Evolutionary conservation across 2,888 invertebrate genomes (phyloP).

Genomic region (Platerodrilus igneus): DNA sequence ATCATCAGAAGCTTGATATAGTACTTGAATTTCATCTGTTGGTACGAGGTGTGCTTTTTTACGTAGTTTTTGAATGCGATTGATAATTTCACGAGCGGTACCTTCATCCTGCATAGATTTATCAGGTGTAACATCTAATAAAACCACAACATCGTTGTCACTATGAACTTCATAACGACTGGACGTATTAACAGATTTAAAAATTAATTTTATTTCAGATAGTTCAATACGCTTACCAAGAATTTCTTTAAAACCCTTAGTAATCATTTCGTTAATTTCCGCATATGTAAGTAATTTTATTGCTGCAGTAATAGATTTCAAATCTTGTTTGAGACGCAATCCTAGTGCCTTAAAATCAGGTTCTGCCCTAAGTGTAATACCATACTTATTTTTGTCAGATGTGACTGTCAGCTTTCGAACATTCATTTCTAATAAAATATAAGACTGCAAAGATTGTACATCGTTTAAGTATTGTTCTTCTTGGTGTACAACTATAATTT

Average conservation of each 20-base stretch:
- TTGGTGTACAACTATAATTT: conserved; percentile 91
- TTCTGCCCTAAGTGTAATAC: conserved; percentile 85
- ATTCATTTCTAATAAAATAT: conserved; percentile 91
- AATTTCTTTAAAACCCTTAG: conserved; percentile 66
- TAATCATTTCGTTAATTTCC: conserved; percentile 72
- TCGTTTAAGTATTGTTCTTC: conserved; percentile 73
- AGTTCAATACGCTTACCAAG: conserved; percentile 72
- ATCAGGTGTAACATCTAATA: conserved; percentile 86
- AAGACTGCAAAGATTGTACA: conserved; percentile 72
- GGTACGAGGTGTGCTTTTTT: conserved; percentile 93
- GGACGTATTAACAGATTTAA: conserved; percentile 62
- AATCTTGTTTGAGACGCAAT: conserved; percentile 80
- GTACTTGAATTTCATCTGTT: conserved; percentile 82
- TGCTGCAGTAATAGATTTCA: conserved; percentile 78
- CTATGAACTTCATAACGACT: conserved; percentile 86
- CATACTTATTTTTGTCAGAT: conserved; percentile 87
- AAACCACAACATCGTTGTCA: conserved; percentile 82
- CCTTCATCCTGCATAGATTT: conserved; percentile 92
- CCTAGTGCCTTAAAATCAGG: conserved; percentile 93
- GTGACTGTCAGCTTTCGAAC: conserved; percentile 79
- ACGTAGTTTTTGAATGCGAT: conserved; percentile 90
- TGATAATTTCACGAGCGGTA: conserved; percentile 90
- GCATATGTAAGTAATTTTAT: conserved; percentile 74
- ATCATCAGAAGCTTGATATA: conserved; percentile 63
- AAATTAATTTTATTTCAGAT: conserved; percentile 78